Evolutionary conservation across 2,888 invertebrate species (phyloP), one percentile per base, ranked within the genome.

Genomic region (Tanypteryx hageni): DNA sequence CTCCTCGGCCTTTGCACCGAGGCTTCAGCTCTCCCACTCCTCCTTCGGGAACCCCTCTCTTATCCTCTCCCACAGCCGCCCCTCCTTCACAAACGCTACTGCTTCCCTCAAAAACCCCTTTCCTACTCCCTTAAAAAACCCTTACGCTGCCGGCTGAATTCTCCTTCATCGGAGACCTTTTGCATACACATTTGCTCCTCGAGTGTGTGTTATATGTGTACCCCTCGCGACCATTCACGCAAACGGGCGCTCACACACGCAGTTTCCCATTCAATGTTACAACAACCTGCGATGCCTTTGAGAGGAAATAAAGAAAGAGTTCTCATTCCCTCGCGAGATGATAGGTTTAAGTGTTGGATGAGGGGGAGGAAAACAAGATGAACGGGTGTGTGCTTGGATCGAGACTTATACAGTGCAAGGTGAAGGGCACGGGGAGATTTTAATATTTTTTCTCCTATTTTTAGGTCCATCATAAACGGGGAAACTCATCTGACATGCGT

Each of bases 71-170:
- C 16, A 10, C 14, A 10, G 10, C 11, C 11, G 4, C 13, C 3
- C n/a, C 64, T 57, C 84, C 57, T 57, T 58, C 64, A 31, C 31
- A 18, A 9, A 44, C 31, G 31, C 64, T 44, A 9, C 89, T 64
- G 64, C 44, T 89, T 64, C 11, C 89, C 68, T 76, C 76, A 76
- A 76, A 76, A 76, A n/a, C 27, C 76, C 27, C 13, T 76, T 76
- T 76, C 76, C 68, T 18, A 68, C 68, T 68, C 68, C 76, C 27
- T 76, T 76, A 76, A 76, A 76, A 76, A 27, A 27, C 76, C 76
- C 68, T 68, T 68, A 68, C 68, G 64, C 64, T 68, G n/a, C 68
- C 22, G 22, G 76, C 22, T 76, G 76, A 22, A 76, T 27, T 22
- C 76, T 76, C 11, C 22, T 76, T 22, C 76, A 76, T 76, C 76